Evolutionary conservation across 2,888 invertebrate species (phyloP).

Genomic region (Rhabditoides inermis): DNA sequence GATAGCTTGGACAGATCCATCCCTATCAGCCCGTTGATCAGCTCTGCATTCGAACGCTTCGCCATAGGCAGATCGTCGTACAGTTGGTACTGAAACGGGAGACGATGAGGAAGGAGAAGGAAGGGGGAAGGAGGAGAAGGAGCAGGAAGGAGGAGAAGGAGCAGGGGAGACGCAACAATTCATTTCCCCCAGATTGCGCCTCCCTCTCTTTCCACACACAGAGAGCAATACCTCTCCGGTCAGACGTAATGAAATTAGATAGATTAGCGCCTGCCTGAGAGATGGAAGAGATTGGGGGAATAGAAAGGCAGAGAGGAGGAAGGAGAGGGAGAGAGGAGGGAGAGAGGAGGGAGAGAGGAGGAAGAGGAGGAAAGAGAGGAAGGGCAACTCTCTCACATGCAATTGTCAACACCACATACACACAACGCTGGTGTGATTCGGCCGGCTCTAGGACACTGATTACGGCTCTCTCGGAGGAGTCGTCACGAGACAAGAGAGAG

Average conservation of each 20-base stretch:
- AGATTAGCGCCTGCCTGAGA: too few relatives aligned
- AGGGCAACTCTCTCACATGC: slow-evolving; percentile 1
- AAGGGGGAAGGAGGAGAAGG: slow-evolving; percentile 16
- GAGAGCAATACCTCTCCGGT: too few relatives aligned
- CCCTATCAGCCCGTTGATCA: slow-evolving; percentile 49
- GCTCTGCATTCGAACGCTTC: slow-evolving; percentile 45
- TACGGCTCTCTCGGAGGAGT: background rate
- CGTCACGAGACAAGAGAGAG: slow-evolving; percentile 1
- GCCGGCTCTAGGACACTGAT: background rate
- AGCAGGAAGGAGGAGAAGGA: slow-evolving; percentile 20
- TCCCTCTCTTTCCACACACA: too few relatives aligned
- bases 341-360: background rate
- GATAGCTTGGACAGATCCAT: slow-evolving; percentile 46
- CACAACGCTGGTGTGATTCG: background rate
- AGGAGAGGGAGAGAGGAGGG: slow-evolving; percentile 1
- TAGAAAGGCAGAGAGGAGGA: slow-evolving; percentile 2
- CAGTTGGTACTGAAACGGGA: slow-evolving; percentile 9
- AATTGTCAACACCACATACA: background rate
- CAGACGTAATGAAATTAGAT: too few relatives aligned
- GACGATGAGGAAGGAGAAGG: slow-evolving; percentile 13
- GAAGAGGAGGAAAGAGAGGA: background rate
- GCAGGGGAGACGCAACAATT: too few relatives aligned
- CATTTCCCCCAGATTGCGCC: too few relatives aligned
- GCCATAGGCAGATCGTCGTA: slow-evolving; percentile 25
- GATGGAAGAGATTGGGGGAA: background rate